These are phyloP conservation scores for Speoplatyrhinus poulsoni DNA, from an alignment of 2,113 vertebrate genomes.

Conservation along the genomic window DNA sequence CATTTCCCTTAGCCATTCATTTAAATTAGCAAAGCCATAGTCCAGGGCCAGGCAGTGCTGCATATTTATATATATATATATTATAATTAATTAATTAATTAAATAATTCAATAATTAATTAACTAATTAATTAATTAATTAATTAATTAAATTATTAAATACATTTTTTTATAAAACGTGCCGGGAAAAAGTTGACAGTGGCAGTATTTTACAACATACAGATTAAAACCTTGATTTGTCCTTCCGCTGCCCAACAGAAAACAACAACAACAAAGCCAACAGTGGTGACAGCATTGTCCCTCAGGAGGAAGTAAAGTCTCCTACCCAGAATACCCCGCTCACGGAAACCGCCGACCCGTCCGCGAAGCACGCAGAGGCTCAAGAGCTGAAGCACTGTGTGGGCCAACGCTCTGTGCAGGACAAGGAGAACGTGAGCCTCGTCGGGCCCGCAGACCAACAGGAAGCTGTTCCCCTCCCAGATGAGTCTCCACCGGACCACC, in stretches of 20 bases:
- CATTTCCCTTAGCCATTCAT: slow-evolving; percentile 17
- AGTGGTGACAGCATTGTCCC: slow-evolving; percentile 6
- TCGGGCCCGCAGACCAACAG: slow-evolving; percentile 30
- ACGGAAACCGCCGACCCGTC: slow-evolving; percentile 33
- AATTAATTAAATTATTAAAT: no score
- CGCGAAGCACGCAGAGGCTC: slow-evolving; percentile 22
- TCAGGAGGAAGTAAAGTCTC: slow-evolving; percentile 27
- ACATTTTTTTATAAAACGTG: no score
- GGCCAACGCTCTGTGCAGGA: slow-evolving; percentile 44
- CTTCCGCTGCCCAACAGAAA: slow-evolving; percentile 36
- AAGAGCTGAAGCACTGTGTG: slow-evolving; percentile 51
- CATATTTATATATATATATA: no score
- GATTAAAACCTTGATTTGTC: neutral
- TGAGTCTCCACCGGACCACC: slow-evolving; percentile 18
- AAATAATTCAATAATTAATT: no score
- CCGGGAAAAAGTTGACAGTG: no score
- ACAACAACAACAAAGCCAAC: slow-evolving; percentile 14
- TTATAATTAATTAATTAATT: no score
- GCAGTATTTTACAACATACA: no score
- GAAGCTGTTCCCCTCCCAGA: slow-evolving; percentile 35
- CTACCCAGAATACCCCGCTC: slow-evolving; percentile 48
- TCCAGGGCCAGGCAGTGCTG: slow-evolving; percentile 1
- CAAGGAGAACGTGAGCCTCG: neutral
- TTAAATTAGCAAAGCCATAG: slow-evolving; percentile 13
- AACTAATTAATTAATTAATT: no score